Evolutionary conservation across 2,113 vertebrate species (phyloP).

Genomic region (Fregata magnificens): DNA sequence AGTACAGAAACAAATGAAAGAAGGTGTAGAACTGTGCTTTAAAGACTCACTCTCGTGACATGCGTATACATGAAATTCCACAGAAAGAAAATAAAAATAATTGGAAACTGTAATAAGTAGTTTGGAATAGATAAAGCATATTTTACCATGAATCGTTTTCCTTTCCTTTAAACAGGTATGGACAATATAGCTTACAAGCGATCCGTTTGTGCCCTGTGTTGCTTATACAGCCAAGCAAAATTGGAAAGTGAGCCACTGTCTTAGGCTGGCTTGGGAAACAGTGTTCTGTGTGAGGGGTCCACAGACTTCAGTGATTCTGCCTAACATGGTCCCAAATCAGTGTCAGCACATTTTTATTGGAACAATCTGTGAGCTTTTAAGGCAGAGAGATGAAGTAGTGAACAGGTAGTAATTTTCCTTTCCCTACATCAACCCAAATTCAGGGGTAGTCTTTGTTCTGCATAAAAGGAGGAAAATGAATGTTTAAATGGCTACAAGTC

Average conservation of each 20-base stretch:
- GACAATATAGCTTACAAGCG: not conserved
- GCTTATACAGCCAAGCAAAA: not conserved
- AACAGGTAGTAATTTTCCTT: not conserved
- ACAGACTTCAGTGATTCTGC: not conserved
- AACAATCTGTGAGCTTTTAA: not conserved
- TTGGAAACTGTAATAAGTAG: not conserved
- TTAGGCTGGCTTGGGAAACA: not conserved
- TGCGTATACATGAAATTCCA: not conserved
- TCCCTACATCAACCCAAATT: not conserved
- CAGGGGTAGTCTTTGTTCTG: not conserved
- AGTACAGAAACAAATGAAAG: not conserved
- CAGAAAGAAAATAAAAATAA: not conserved
- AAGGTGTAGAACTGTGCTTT: not conserved
- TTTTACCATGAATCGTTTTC: not conserved
- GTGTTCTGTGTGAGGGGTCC: accelerated
- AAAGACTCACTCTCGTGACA: not conserved
- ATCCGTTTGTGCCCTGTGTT: not conserved
- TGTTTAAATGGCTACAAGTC: not conserved
- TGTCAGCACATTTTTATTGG: not conserved
- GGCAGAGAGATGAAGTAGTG: not conserved
- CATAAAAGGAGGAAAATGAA: not conserved
- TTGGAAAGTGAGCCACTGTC: not conserved
- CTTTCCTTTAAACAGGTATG: not conserved
- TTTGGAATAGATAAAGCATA: not conserved
- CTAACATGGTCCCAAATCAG: not conserved